These are phyloP conservation scores for Meandrina meandrites DNA, from an alignment of 92 coral and sea anemone genomes.

Conservation along the genomic window DNA sequence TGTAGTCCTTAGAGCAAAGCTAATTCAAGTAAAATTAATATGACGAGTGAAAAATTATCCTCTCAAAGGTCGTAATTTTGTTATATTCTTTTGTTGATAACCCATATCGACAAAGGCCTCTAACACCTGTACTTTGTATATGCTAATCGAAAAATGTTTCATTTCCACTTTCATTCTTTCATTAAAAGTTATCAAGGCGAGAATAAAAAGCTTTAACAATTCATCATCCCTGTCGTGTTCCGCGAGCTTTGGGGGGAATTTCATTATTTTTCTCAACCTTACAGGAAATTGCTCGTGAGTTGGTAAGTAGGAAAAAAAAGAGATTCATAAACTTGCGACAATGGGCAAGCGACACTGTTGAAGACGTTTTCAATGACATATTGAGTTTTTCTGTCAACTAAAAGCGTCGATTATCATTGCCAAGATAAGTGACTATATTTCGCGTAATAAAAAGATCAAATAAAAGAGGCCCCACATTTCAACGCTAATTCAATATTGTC, in stretches of 20 bases:
- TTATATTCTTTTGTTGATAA: conserved; percentile 33
- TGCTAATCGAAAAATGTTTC: conserved; percentile 55
- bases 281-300: conserved; percentile 39
- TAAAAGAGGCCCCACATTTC: conserved; percentile 16
- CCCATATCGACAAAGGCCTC: conserved; percentile 33
- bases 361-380: conserved; percentile 9
- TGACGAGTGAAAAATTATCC: conserved; percentile 54
- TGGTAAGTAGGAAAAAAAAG: conserved; percentile 1
- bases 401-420: conserved; percentile 25
- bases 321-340: conserved; percentile 10
- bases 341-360: not conserved
- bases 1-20: conserved; percentile 49
- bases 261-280: conserved; percentile 44
- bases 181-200: conserved; percentile 64
- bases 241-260: conserved; percentile 53
- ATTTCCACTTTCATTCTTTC: conserved; percentile 59
- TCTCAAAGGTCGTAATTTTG: conserved; percentile 56
- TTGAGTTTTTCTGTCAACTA: conserved; percentile 3
- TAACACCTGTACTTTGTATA: conserved; percentile 60
- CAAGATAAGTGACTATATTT: conserved; percentile 27
- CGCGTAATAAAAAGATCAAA: conserved; percentile 42
- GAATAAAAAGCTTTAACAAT: conserved; percentile 60
- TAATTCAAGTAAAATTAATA: conserved; percentile 57
- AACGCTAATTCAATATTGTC: conserved; percentile 16
- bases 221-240: conserved; percentile 59